phyloP scores from a whole-genome alignment of 2,888 invertebrate species.

The Thalpophila matura region DNA sequence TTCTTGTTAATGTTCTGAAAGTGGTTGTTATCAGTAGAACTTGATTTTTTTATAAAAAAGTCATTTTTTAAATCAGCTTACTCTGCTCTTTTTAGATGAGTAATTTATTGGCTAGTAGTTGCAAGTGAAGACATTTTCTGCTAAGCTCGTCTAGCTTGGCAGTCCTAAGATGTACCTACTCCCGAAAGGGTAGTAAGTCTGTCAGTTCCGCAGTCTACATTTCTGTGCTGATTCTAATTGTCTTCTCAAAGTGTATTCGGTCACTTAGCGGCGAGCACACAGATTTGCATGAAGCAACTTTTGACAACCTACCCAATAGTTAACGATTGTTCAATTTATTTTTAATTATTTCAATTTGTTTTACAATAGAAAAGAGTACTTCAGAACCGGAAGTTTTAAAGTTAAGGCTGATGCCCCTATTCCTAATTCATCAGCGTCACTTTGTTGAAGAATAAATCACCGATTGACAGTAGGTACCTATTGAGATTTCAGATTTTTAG shows the following conservation, averaged over 20 bases:
- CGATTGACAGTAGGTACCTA: background rate
- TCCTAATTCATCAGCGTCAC: conserved; percentile 9
- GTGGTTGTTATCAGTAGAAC: background rate
- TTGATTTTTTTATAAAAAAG: background rate
- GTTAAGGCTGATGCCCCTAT: conserved; percentile 36
- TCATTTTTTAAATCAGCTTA: background rate
- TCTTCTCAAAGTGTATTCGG: too few species aligned
- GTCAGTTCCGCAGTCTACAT: too few species aligned
- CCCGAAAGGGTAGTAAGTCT: too few species aligned
- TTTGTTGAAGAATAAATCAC: background rate
- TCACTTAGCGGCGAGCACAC: too few species aligned
- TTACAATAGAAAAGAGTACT: background rate
- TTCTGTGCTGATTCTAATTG: too few species aligned
- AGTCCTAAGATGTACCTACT: too few species aligned
- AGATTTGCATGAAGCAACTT: background rate
- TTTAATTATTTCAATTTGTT: conserved; percentile 7
- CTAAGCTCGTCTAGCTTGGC: too few species aligned
- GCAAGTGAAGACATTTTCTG: too few species aligned
- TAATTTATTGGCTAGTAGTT: background rate
- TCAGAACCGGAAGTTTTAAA: conserved; percentile 18
- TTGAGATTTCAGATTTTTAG: background rate
- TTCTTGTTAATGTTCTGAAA: background rate
- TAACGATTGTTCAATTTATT: background rate
- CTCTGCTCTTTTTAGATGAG: background rate
- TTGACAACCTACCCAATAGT: background rate